Evolutionary conservation across 2,888 invertebrate genomes (phyloP).

Genomic region (Rapana venosa): DNA sequence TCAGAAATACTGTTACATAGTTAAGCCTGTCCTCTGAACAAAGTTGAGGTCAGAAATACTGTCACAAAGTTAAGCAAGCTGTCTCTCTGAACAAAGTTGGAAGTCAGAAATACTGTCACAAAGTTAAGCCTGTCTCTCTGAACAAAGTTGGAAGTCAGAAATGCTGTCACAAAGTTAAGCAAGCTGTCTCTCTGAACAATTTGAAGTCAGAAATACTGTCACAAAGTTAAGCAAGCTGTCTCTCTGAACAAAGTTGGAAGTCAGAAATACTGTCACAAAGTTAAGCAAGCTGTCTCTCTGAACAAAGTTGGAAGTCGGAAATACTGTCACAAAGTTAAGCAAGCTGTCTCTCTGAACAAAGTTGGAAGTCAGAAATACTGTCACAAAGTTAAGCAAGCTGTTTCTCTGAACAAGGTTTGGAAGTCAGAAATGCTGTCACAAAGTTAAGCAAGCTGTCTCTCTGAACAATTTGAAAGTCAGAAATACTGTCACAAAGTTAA

Average conservation of each 20-base stretch:
- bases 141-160: neutral
- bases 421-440: slow-evolving; percentile 79
- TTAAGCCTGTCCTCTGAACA: slow-evolving; percentile 74
- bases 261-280: slow-evolving; percentile 82
- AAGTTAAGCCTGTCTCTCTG: slow-evolving; percentile 81
- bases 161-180: slow-evolving; percentile 84
- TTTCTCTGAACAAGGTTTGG: neutral
- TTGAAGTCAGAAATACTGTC: slow-evolving; percentile 26
- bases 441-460: slow-evolving; percentile 81
- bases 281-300: slow-evolving; percentile 73
- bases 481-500: slow-evolving; percentile 83
- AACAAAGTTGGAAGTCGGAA: neutral
- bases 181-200: neutral
- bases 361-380: neutral
- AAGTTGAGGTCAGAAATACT: neutral
- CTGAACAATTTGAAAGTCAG: neutral
- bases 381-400: slow-evolving; percentile 84
- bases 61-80: slow-evolving; percentile 84
- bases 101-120: slow-evolving; percentile 79
- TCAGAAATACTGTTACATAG: slow-evolving; percentile 76
- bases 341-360: neutral
- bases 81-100: neutral
- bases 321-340: slow-evolving; percentile 84
- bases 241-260: neutral
- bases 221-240: slow-evolving; percentile 84